phyloP scores from a whole-genome alignment of 2,797 vertebrate species.

The Channallabes apus region DNA sequence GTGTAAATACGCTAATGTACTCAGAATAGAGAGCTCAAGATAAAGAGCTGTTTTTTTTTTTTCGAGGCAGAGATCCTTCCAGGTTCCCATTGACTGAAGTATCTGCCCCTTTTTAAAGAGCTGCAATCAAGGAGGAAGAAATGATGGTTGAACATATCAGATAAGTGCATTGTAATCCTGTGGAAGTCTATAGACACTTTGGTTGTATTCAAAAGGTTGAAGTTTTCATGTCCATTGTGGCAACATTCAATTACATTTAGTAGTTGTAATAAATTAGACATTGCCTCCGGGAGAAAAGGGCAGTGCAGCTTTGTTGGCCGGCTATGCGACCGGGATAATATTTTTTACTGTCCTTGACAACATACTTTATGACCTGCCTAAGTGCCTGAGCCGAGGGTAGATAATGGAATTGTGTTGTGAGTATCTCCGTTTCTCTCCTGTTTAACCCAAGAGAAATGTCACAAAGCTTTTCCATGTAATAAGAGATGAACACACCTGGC shows the following conservation, averaged over 20 bases:
- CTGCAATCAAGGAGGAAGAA: not conserved
- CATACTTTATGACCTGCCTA: conserved; percentile 27
- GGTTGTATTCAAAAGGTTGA: conserved; percentile 1
- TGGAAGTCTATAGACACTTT: conserved; percentile 7
- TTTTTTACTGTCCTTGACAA: conserved; percentile 27
- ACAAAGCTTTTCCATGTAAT: not conserved
- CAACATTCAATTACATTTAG: conserved; percentile 15
- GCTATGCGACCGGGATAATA: conserved; percentile 14
- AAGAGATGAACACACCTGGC: not conserved
- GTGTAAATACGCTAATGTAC: no score
- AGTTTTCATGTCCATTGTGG: not conserved
- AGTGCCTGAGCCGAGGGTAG: conserved; percentile 15
- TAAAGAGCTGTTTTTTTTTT: not conserved
- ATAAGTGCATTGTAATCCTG: conserved; percentile 22
- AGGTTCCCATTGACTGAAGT: not conserved
- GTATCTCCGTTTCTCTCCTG: not conserved
- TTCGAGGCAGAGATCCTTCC: not conserved
- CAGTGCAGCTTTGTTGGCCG: conserved; percentile 7
- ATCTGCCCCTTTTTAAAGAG: conserved; percentile 15
- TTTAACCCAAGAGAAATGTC: conserved; percentile 24
- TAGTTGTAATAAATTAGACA: conserved; percentile 15
- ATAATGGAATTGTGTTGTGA: conserved; percentile 30
- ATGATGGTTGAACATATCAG: not conserved
- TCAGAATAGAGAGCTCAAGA: no score
- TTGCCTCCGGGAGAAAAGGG: conserved; percentile 2